Evolutionary conservation across 2,888 invertebrate species (phyloP).

Genomic region (Alviniconcha strummeri): DNA sequence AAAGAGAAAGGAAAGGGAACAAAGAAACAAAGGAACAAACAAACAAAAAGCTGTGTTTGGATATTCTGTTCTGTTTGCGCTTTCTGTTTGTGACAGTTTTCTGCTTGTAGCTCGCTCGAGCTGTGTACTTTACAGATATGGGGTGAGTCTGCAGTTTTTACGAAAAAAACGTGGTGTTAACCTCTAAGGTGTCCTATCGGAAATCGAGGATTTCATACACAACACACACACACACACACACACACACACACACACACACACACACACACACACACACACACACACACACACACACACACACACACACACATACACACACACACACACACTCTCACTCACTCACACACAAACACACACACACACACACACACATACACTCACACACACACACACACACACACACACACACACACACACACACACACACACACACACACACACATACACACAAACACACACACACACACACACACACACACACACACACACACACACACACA

Average conservation of each 20-base stretch:
- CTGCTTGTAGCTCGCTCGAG: too few species aligned
- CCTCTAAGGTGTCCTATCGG: too few species aligned
- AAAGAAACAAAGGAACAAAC: too few species aligned
- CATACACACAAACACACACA: neutral
- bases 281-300: neutral
- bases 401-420: neutral
- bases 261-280: conserved; percentile 1
- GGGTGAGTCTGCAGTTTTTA: too few species aligned
- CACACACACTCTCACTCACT: neutral
- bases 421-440: neutral
- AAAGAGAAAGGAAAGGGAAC: too few species aligned
- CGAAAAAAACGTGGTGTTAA: too few species aligned
- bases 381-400: neutral
- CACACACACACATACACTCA: neutral
- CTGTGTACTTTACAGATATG: too few species aligned
- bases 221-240: neutral
- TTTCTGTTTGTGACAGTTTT: too few species aligned
- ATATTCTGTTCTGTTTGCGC: too few species aligned
- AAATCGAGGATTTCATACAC: neutral
- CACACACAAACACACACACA: neutral
- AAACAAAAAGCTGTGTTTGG: too few species aligned
- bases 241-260: neutral
- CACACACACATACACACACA: neutral
- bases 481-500: neutral
- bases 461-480: neutral